These are phyloP conservation scores for Neolamprologus devosi DNA, from an alignment of 2,113 vertebrate genomes.

Conservation along the genomic window DNA sequence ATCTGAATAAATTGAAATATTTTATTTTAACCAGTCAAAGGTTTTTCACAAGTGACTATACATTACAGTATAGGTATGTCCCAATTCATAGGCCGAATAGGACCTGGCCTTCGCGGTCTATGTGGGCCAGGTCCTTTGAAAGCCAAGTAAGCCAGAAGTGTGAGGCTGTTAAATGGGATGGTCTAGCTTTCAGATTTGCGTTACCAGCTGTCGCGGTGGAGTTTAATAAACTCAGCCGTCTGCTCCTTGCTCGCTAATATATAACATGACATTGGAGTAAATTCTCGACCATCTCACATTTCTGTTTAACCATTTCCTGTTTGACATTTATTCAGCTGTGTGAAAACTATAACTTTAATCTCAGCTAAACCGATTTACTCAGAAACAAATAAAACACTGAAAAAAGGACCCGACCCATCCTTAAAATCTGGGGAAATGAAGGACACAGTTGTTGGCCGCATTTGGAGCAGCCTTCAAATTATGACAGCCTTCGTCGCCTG, in stretches of 20 bases:
- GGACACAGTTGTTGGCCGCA: not conserved
- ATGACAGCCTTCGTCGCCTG: not conserved
- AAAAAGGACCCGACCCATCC: not conserved
- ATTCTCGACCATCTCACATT: accelerated
- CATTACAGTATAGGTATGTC: not conserved
- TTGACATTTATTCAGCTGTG: not conserved
- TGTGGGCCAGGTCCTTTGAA: not conserved
- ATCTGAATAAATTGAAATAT: not conserved
- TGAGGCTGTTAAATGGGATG: not conserved
- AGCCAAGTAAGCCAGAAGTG: not conserved
- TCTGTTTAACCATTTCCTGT: not conserved
- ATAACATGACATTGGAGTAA: not conserved
- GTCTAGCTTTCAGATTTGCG: not conserved
- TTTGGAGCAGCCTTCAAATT: not conserved
- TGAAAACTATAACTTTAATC: not conserved
- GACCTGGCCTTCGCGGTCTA: not conserved
- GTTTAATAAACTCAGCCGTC: not conserved
- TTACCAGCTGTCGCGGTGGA: not conserved
- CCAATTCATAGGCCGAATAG: accelerated
- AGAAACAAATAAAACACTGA: not conserved
- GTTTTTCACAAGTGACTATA: not conserved
- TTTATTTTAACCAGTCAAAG: not conserved
- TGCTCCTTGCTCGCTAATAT: not conserved
- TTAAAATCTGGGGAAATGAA: not conserved
- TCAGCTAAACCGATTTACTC: not conserved